These are phyloP conservation scores for Alexandromys fortis DNA, from an alignment of 2,113 vertebrate species.

Conservation along the genomic window DNA sequence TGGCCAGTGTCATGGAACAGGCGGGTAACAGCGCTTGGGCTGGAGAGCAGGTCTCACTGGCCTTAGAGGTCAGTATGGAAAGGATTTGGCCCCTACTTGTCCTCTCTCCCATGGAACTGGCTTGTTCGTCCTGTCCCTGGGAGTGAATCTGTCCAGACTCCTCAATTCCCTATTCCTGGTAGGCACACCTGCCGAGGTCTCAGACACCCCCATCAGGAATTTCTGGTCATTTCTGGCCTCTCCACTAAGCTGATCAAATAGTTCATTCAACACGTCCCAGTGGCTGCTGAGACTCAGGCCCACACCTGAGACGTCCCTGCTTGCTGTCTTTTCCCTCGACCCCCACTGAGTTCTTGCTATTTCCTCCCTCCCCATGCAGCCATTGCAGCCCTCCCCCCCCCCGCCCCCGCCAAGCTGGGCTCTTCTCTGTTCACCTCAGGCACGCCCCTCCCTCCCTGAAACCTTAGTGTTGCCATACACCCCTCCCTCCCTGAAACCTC, in stretches of 20 bases:
- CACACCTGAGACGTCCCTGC: rapidly evolving
- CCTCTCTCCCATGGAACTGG: not conserved
- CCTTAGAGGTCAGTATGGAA: not conserved
- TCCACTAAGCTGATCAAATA: not conserved
- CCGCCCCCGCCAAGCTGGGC: too few species aligned
- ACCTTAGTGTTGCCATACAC: not conserved
- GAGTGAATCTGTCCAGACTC: not conserved
- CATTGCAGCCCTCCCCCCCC: not conserved
- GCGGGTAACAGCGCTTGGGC: not conserved
- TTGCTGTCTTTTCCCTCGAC: not conserved
- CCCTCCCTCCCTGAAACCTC: not conserved
- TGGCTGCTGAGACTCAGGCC: not conserved
- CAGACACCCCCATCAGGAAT: not conserved
- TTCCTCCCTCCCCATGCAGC: rapidly evolving
- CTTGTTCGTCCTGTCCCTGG: not conserved
- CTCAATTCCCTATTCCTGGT: not conserved
- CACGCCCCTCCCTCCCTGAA: not conserved
- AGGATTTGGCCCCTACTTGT: not conserved
- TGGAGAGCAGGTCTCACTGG: not conserved
- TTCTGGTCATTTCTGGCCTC: not conserved
- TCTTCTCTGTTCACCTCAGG: not conserved
- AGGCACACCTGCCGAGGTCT: not conserved
- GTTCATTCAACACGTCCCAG: not conserved
- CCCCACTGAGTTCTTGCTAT: not conserved
- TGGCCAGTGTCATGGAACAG: not conserved